Base-by-base conservation (phyloP, 2,113 vertebrate genomes). In the Prunella fulvescens region DNA sequence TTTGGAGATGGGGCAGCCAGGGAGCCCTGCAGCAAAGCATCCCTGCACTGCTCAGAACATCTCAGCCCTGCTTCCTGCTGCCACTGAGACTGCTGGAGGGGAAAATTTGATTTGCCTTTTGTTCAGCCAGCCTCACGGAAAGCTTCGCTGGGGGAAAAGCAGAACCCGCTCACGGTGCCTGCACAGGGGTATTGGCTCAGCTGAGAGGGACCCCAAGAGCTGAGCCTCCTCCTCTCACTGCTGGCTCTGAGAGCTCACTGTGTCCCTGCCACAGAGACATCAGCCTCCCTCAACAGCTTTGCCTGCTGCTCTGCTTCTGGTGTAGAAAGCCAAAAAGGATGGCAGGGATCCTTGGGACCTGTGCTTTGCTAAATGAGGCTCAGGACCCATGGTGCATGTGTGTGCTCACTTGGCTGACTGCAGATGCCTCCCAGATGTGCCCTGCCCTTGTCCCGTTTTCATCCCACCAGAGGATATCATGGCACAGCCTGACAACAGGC, bases 51-150 rank as follows among this genome's bases (percentile, higher is more conserved):
- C 82, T 85, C 76, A 35, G 7, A 72, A 12, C 57, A 72, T 71
- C 48, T 31, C 79, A 54, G n/a, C 39, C 54, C 60, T 64, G 81
- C 58, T 76, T 62, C 20, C 80, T 66, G 40, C 81, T 81, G 81
- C 83, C 11, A 25, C 40, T 19, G 37, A 84, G 56, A 29, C 84
- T 87, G 69, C 90, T 94, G 90, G 69, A 95, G 80, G 82, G 85
- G 82, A 96, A 94, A 96, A 95, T 92, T 60, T 35, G 60, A 96
- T 95, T 83, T 93, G 78, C 60, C 82, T 93, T 94, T 93, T 86
- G 92, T 57, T 94, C 79, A 78, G 51, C 51, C 73, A 86, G 44
- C 40, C 81, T 92, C 58, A 35, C 0, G 2, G 78, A 91, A 93
- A 90, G 81, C 39, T 66, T 81, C 16, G 9, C 57, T 66, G 62